These are phyloP conservation scores for Drosophila bocqueti DNA, from an alignment of 1,140 invertebrate species.

Conservation along the genomic window DNA sequence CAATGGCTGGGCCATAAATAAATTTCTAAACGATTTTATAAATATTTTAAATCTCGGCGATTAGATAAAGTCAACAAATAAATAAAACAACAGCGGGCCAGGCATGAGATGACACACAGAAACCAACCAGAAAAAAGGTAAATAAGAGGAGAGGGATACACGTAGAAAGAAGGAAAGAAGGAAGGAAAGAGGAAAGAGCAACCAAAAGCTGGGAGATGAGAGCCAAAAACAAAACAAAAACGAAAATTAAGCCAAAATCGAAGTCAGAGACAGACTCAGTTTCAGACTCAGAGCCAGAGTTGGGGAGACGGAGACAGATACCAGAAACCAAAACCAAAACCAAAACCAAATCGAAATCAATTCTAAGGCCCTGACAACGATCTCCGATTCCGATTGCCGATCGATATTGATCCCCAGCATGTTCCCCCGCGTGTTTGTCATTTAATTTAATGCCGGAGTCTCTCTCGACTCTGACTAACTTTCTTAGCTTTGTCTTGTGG, in stretches of 20 bases:
- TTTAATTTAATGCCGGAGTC: slow-evolving; percentile 49
- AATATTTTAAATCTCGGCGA: slow-evolving; percentile 84
- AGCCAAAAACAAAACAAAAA: slow-evolving; percentile 29
- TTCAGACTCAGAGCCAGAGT: not conserved
- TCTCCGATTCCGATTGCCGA: slow-evolving; percentile 22
- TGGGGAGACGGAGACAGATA: slow-evolving; percentile 17
- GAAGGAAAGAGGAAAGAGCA: slow-evolving; percentile 21
- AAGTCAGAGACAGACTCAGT: not conserved
- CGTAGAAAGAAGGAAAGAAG: not conserved
- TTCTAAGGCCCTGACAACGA: slow-evolving; percentile 54
- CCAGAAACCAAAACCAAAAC: slow-evolving; percentile 15
- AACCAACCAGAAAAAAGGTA: slow-evolving; percentile 7
- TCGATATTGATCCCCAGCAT: slow-evolving; percentile 37
- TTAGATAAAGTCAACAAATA: slow-evolving; percentile 84
- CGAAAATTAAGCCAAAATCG: slow-evolving; percentile 22
- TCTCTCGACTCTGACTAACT: slow-evolving; percentile 19
- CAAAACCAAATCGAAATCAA: slow-evolving; percentile 47
- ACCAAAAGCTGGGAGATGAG: slow-evolving; percentile 8
- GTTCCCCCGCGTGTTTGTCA: slow-evolving; percentile 46
- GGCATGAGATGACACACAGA: slow-evolving; percentile 41
- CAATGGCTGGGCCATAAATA: slow-evolving; percentile 79
- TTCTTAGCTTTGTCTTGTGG: slow-evolving; percentile 13
- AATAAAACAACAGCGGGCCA: slow-evolving; percentile 74
- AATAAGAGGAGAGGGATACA: not conserved
- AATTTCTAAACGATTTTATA: slow-evolving; percentile 84